These are phyloP conservation scores for Tympanuchus pallidicinctus DNA, from an alignment of 2,113 vertebrate genomes.

Conservation along the genomic window DNA sequence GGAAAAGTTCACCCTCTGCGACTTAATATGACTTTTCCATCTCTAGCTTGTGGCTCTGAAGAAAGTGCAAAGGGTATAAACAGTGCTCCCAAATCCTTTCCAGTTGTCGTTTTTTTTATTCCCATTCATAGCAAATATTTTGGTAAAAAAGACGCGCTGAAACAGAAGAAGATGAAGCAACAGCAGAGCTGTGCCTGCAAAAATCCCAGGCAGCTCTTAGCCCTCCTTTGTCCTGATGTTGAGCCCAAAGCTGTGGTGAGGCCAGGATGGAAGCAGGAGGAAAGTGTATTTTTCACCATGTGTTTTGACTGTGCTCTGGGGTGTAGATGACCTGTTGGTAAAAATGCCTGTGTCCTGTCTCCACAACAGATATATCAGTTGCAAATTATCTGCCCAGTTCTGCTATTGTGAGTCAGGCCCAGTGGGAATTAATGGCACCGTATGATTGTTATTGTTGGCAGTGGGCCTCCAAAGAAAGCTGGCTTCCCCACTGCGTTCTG, in stretches of 20 bases:
- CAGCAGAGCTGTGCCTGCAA: background rate
- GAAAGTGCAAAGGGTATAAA: slow-evolving; percentile 16
- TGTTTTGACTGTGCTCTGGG: slow-evolving; percentile 16
- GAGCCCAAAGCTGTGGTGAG: background rate
- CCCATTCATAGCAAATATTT: slow-evolving; percentile 35
- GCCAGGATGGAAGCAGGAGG: background rate
- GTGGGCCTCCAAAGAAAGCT: background rate
- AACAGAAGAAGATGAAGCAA: background rate
- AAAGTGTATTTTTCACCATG: background rate
- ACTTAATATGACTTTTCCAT: slow-evolving; percentile 39
- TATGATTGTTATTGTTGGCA: background rate
- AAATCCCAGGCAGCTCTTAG: background rate
- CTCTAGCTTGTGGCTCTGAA: background rate
- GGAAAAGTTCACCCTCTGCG: background rate
- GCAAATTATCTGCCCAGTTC: slow-evolving; percentile 33
- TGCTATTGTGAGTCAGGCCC: background rate
- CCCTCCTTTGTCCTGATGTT: background rate
- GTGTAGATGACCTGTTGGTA: slow-evolving; percentile 27
- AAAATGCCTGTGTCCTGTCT: slow-evolving; percentile 38
- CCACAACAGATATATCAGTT: slow-evolving; percentile 31
- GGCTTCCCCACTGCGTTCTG: background rate
- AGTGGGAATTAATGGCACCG: background rate
- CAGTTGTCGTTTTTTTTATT: background rate
- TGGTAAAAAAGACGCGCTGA: background rate
- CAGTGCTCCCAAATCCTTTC: background rate